Percentiles rank a stretch among this genome's conserved stretches.
Evolutionary conservation across 2,113 vertebrate species (phyloP).

Genomic region (Lamprologus lemairii): DNA sequence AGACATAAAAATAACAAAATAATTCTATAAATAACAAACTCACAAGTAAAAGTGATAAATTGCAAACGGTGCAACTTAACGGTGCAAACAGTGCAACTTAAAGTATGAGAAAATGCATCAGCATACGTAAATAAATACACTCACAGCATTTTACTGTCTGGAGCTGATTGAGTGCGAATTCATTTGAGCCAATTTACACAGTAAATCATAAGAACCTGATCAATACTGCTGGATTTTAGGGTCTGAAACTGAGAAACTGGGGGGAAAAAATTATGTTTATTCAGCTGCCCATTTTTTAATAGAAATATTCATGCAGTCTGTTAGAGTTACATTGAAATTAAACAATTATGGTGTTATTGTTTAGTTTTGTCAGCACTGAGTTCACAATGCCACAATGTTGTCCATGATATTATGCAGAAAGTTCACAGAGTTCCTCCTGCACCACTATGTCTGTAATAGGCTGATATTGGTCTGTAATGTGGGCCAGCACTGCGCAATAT

Average conservation of each 20-base stretch:
- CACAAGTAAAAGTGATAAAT: background rate
- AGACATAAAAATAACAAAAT: background rate
- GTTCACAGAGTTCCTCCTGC: background rate
- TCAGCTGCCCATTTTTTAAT: background rate
- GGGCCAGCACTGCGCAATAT: background rate
- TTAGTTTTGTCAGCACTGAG: background rate
- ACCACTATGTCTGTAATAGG: background rate
- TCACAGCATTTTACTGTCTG: background rate
- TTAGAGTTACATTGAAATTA: background rate
- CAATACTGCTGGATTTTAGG: background rate
- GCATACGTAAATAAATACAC: background rate
- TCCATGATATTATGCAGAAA: background rate
- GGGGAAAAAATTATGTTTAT: accelerated
- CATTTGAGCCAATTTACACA: background rate
- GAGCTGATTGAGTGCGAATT: background rate
- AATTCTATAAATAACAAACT: background rate
- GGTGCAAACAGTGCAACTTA: background rate
- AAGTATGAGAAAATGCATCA: background rate
- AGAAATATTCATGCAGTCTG: background rate
- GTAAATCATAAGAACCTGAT: background rate
- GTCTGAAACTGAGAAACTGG: background rate
- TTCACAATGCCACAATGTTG: background rate
- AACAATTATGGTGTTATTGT: background rate
- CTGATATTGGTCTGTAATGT: background rate
- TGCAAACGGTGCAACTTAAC: background rate